A percentile compares a stretch with the other conserved stretches of the same genome.
Conservation (phyloP, 2,797 vertebrate genomes). For the Pseudochirops corinnae region DNA sequence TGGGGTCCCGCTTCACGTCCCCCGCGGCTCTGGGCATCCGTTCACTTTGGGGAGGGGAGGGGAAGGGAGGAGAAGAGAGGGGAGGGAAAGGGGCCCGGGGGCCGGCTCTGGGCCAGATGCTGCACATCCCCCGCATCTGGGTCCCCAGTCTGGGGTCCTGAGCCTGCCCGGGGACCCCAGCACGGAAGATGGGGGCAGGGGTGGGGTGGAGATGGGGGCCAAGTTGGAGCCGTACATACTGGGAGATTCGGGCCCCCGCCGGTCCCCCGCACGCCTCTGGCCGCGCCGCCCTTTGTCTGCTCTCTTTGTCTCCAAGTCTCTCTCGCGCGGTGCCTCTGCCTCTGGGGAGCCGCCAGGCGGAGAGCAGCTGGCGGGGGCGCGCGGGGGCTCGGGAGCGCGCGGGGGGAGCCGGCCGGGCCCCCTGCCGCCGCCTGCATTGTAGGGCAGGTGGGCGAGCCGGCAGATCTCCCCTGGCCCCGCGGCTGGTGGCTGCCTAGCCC, state of each 20-base stretch:
- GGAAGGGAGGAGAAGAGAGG: not conserved
- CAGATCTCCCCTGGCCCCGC: conserved; percentile 9
- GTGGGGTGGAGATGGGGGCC: not conserved
- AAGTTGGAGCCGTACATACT: conserved; percentile 57
- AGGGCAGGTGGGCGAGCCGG: not conserved
- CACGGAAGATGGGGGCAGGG: not conserved
- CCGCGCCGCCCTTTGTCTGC: conserved; percentile 81
- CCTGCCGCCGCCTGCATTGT: conserved; percentile 1
- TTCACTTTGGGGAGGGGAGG: not conserved
- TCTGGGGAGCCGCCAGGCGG: conserved; percentile 73
- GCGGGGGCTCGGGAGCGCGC: conserved; percentile 57
- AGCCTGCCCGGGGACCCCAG: not conserved
- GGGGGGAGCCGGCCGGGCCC: not conserved
- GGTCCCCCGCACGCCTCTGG: conserved; percentile 46
- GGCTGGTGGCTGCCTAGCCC: conserved; percentile 15
- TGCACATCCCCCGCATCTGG: too few relatives aligned
- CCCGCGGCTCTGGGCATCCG: conserved; percentile 48
- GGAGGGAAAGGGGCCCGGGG: not conserved
- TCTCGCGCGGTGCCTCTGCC: conserved; percentile 60
- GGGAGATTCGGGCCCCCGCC: conserved; percentile 54
- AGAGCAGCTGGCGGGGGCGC: conserved; percentile 73
- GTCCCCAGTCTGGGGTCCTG: not conserved
- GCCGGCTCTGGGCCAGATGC: not conserved
- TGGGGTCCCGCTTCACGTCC: conserved; percentile 47
- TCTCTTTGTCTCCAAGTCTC: conserved; percentile 81